Base-by-base conservation (phyloP, 2,888 invertebrate species). In the Synergus japonicus region DNA sequence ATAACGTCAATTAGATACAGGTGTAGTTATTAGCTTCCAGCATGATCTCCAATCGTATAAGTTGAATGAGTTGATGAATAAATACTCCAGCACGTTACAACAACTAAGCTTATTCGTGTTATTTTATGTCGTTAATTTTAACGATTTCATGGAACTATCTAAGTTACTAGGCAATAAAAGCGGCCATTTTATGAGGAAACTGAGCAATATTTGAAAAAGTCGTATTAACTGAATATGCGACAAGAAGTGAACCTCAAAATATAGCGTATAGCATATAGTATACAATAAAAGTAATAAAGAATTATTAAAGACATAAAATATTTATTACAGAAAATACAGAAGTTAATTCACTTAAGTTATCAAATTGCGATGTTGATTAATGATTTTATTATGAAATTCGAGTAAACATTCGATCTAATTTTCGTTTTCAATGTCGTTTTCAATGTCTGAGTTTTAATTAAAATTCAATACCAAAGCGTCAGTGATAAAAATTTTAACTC, bases 401-500 rank as follows among this genome's bases (percentile, higher is more conserved):
- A n/a, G n/a, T 9, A 54, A n/a, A 54, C 9, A n/a, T n/a, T 2
- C 3, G 8, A 9, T 54, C 9, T 54, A 60, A 60, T 22, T 60
- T 22, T 22, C 22, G 1, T 10, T 12, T 22, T 10, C 12, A 18
- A 60, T 13, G 18, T 22, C 5, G 10, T 4, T 60, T 60, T 4
- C 60, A 18, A 12, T 60, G 4, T 22, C 10, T 1, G 60, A n/a
- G 3, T 29, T 37, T 73, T 73, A 73, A 73, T 73, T 73, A 18
- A 73, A 54, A 37, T 37, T 73, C 54, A 54, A 54, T 73, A 37
- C 4, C 15, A 49, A 54, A n/a, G 54, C 54, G 49, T 73, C 37
- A 54, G 49, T 5, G 73, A 37, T 54, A 73, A 29, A 73, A 37
- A 73, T 73, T 73, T 22, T 54, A 54, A 41, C 37, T 73, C 37